Base-by-base conservation (phyloP, 2,113 vertebrate genomes). In the Riparia riparia region DNA sequence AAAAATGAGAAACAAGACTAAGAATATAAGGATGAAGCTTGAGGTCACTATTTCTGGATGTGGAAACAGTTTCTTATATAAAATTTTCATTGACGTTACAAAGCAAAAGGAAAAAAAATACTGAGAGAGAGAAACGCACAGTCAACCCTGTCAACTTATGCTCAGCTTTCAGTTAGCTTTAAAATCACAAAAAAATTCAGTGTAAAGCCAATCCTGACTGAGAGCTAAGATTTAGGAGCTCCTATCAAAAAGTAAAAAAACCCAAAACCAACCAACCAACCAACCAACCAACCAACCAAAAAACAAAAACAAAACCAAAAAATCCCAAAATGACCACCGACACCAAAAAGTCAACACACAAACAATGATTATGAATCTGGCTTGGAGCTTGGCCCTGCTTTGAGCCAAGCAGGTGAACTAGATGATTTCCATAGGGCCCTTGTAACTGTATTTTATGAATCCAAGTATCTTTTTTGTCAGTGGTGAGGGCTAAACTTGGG, bases 1-100 rank as follows among this genome's bases (percentile, higher is more conserved):
- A 81, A 95, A 93, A 96, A 95, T 85, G 50, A 89, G 76, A 88
- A 91, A 89, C 45, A 72, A 70, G 57, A 39, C 44, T 86, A 80
- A 86, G 78, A 94, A 79, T 95, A 63, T 74, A 92, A 86, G 26
- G 47, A 58, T 74, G 44, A 85, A 97, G 51, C 49, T 78, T 41
- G 60, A 93, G 90, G 93, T 91, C 95, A 86, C 31, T 91, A 21
- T 73, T 66, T 94, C 56, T 73, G 71, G 12, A 82, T 88, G 19
- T 93, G 60, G 44, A 86, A 93, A 68, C 26, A 70, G 17, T 74
- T 63, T 80, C 71, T 85, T 85, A 44, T 31, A 70, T 44, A 29
- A 94, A 88, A 83, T 77, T 82, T 72, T 79, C 26, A 51, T 37
- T 88, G 47, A 82, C 10, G 44, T 87, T 87, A 64, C 7, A 49